These are phyloP conservation scores for Channa argus DNA, from an alignment of 2,113 vertebrate species.

Conservation along the genomic window DNA sequence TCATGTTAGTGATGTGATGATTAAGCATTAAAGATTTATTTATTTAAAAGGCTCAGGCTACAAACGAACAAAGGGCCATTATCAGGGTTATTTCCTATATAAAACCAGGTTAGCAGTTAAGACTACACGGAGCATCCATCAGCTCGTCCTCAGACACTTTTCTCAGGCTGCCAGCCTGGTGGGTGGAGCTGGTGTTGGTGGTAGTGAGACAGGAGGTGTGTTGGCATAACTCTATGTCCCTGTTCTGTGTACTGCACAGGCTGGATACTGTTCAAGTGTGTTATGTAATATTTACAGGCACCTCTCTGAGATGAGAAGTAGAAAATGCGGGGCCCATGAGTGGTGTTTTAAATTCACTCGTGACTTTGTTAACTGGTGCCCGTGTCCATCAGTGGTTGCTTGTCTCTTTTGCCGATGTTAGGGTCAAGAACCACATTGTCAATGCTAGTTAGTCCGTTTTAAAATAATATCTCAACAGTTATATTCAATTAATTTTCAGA, in stretches of 20 bases:
- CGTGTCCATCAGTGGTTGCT: too few species aligned
- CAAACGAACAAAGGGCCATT: slow-evolving; percentile 23
- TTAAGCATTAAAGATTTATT: not conserved
- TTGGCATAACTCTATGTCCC: slow-evolving; percentile 33
- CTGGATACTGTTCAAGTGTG: slow-evolving; percentile 46
- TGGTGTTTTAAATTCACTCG: too few species aligned
- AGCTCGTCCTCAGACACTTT: not conserved
- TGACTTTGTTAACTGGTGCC: too few species aligned
- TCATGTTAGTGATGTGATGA: too few species aligned
- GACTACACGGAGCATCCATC: not conserved
- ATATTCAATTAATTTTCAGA: too few species aligned
- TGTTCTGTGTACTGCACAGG: slow-evolving; percentile 25
- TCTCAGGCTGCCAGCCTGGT: not conserved
- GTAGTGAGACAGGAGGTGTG: slow-evolving; percentile 4
- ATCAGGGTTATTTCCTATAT: not conserved
- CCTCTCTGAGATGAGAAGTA: slow-evolving; percentile 23
- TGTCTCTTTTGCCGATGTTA: too few species aligned
- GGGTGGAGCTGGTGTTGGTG: not conserved
- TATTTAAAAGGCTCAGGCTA: not conserved
- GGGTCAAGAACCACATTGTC: too few species aligned
- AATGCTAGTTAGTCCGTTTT: too few species aligned
- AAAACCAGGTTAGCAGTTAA: not conserved
- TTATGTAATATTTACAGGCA: slow-evolving; percentile 62
- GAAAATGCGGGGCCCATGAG: slow-evolving; percentile 19
- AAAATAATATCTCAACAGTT: too few species aligned